Percentiles rank a stretch among this genome's conserved stretches.
Evolutionary conservation across 2,797 vertebrate species (phyloP).

Genomic region (Platalea minor): DNA sequence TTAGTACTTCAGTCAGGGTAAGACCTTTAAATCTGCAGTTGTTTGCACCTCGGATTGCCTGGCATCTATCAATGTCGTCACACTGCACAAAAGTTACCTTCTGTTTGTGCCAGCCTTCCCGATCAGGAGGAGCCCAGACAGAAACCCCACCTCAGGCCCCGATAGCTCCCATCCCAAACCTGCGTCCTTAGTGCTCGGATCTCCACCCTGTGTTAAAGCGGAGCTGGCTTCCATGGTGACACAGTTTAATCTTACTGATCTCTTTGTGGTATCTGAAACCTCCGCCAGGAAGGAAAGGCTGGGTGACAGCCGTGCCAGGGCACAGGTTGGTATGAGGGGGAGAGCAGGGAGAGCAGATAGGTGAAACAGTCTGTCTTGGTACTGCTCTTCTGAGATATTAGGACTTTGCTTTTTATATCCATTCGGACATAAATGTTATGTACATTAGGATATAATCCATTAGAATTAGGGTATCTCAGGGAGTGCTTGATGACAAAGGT

Average conservation of each 20-base stretch:
- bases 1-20: neutral
- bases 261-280: neutral
- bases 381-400: neutral
- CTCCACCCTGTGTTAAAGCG: neutral
- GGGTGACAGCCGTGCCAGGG: neutral
- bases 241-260: neutral
- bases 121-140: neutral
- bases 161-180: neutral
- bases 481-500: neutral
- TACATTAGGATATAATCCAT: neutral
- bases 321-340: neutral
- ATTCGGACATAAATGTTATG: neutral
- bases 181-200: neutral
- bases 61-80: neutral
- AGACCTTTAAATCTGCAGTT: neutral
- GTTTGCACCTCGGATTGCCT: neutral
- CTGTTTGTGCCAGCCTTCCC: rapidly evolving
- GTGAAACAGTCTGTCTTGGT: neutral
- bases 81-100: neutral
- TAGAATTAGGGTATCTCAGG: neutral
- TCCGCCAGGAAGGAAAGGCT: neutral
- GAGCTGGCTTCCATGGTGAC: neutral
- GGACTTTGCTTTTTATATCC: neutral
- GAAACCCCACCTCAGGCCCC: rapidly evolving
- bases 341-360: neutral